A percentile compares a stretch with the other conserved stretches of the same genome.
These are phyloP conservation scores for Condylostylus longicornis DNA, from an alignment of 1,140 invertebrate genomes.

Conservation along the genomic window DNA sequence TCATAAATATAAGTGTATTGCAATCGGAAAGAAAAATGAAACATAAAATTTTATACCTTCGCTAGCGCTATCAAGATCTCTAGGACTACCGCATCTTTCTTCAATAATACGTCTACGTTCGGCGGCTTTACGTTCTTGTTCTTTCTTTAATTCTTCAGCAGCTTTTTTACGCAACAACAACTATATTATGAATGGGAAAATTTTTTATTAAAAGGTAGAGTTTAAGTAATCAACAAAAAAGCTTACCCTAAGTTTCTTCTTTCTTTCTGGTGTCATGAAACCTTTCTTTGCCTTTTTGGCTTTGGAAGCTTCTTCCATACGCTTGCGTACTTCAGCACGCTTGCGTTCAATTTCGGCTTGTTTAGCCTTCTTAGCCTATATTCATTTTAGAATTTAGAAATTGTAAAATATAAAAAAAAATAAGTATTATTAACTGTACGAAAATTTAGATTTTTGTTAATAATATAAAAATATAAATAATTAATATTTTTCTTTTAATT, in stretches of 20 bases:
- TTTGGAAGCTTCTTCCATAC: conserved; percentile 88
- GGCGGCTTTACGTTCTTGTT: conserved; percentile 95
- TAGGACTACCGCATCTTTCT: conserved; percentile 81
- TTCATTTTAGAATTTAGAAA: conserved; percentile 2
- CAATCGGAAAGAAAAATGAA: too few relatives aligned
- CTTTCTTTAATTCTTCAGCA: conserved; percentile 98
- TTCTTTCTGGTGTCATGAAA: conserved; percentile 97
- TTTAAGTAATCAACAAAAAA: background rate
- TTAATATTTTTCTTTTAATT: background rate
- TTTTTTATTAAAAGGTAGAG: background rate
- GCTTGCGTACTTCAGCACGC: conserved; percentile 86
- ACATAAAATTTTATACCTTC: too few relatives aligned
- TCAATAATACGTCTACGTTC: conserved; percentile 96
- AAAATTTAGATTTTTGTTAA: background rate
- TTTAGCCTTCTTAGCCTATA: conserved; percentile 81
- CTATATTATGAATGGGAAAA: conserved; percentile 32
- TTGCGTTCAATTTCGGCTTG: conserved; percentile 87
- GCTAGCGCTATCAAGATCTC: conserved; percentile 77
- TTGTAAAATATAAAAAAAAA: too few relatives aligned
- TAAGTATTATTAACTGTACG: background rate
- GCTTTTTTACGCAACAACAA: conserved; percentile 98
- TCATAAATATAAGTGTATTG: too few relatives aligned
- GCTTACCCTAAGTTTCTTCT: conserved; percentile 93
- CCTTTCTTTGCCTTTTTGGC: conserved; percentile 93
- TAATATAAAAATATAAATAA: background rate